Evolutionary conservation across 1,140 invertebrate genomes (phyloP), one percentile per base, ranked within the genome.

Genomic region (Galleria mellonella): DNA sequence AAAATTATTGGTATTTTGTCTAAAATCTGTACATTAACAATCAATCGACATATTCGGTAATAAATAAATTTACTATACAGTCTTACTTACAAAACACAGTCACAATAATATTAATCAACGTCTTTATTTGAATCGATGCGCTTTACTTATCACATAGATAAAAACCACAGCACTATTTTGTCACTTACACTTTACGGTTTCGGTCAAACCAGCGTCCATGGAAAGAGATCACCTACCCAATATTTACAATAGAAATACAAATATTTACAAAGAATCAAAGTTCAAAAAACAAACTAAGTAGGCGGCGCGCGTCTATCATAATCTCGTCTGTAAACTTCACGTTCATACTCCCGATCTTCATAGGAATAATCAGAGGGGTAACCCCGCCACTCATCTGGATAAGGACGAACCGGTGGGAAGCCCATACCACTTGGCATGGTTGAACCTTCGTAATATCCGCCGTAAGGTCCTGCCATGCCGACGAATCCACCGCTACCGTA

Each of bases 1-100:
- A 78, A 73, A 77, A 74, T 72, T 66, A 72, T 66, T 72, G 68
- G 70, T 76, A 74, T 69, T 65, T 15, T 55, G 55, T 72, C 64
- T 75, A 76, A 66, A 76, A 62, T 72, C 72, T 83, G 73, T 83
- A 85, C 76, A 84, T 51, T 58, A 74, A 81, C 72, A 78, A 74
- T 65, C 64, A 73, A 72, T 75, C 63, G 64, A 68, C 72, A 76
- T 67, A 72, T 66, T 72, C 54, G 58, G 73, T 58, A 84, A 85
- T 85, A 85, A 85, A 85, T 83, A 77, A 81, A 78, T 81, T 83
- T 69, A 73, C 76, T 83, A 78, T 83, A 85, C 82, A 85, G 73
- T 78, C 73, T 79, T 65, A 82, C 72, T 72, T 77, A 78, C 44
- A 72, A 67, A 72, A 70, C 60, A 75, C 62, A 74, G 64, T 77